These are phyloP conservation scores for Anguilla marmorata DNA, from an alignment of 2,797 vertebrate genomes.

Conservation along the genomic window DNA sequence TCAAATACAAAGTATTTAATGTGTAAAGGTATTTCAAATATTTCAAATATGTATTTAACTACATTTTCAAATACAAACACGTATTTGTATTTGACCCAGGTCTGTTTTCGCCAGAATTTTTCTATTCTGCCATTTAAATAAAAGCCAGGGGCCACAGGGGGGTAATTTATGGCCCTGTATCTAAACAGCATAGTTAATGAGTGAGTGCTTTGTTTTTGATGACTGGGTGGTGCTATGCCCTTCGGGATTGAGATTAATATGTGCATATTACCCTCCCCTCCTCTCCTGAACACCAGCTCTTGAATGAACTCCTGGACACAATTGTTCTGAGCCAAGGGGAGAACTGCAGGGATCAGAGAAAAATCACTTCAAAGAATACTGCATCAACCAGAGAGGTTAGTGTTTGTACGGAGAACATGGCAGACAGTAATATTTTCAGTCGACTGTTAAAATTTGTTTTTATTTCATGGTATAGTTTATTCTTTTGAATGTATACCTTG, in stretches of 20 bases:
- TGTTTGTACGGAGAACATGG: not conserved
- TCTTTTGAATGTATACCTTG: not conserved
- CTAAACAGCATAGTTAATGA: not conserved
- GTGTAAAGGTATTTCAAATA: too few species aligned
- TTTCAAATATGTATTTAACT: too few species aligned
- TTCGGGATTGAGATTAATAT: not conserved
- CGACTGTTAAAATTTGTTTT: not conserved
- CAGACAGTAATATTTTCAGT: not conserved
- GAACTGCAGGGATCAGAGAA: not conserved
- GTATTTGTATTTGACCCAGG: too few species aligned
- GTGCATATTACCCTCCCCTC: not conserved
- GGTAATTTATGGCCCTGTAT: not conserved
- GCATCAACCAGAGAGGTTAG: conserved; percentile 3
- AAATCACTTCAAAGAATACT: not conserved
- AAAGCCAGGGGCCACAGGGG: not conserved
- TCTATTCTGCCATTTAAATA: not conserved
- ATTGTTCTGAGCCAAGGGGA: not conserved
- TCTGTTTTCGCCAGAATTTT: too few species aligned
- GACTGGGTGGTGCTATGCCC: not conserved
- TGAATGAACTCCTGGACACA: conserved; percentile 6
- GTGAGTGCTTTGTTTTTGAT: not conserved
- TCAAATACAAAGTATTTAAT: too few species aligned
- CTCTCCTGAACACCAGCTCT: not conserved
- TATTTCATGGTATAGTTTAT: not conserved
- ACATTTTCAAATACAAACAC: too few species aligned